Evolutionary conservation across 2,888 invertebrate genomes (phyloP).

Genomic region (Amphipyra berbera): DNA sequence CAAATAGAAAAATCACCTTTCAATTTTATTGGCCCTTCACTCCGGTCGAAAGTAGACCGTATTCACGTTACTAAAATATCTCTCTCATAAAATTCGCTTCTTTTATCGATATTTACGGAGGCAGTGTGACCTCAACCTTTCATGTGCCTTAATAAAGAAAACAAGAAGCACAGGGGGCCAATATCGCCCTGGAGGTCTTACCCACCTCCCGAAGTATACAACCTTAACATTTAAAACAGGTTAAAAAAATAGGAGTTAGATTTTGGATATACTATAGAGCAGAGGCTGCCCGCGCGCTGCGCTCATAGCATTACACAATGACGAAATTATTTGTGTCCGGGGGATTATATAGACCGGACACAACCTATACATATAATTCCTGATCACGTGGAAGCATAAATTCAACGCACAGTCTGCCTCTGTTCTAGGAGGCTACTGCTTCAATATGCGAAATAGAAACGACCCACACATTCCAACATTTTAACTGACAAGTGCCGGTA

Average conservation of each 20-base stretch:
- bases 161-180: conserved; percentile 87
- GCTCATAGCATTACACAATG: conserved; percentile 6
- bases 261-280: conserved; percentile 85
- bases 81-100: conserved; percentile 70
- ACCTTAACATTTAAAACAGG: conserved; percentile 88
- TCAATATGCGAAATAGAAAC: conserved; percentile 69
- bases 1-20: conserved; percentile 61
- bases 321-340: conserved; percentile 12
- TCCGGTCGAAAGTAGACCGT: conserved; percentile 59
- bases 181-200: conserved; percentile 77
- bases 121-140: conserved; percentile 66
- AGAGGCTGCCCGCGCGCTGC: conserved; percentile 59
- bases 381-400: conserved; percentile 16
- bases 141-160: conserved; percentile 84
- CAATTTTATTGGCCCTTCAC: conserved; percentile 64
- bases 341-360: conserved; percentile 21
- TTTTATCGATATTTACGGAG: conserved; percentile 70
- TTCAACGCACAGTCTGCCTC: conserved; percentile 61
- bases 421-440: conserved; percentile 71
- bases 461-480: conserved; percentile 41
- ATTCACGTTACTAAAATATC: conserved; percentile 68
- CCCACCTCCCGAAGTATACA: conserved; percentile 80
- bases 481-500: conserved; percentile 44
- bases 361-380: conserved; percentile 9
- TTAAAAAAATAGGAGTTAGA: conserved; percentile 90